Evolutionary conservation across 2,888 invertebrate species (phyloP).

Genomic region (Ceramica pisi): DNA sequence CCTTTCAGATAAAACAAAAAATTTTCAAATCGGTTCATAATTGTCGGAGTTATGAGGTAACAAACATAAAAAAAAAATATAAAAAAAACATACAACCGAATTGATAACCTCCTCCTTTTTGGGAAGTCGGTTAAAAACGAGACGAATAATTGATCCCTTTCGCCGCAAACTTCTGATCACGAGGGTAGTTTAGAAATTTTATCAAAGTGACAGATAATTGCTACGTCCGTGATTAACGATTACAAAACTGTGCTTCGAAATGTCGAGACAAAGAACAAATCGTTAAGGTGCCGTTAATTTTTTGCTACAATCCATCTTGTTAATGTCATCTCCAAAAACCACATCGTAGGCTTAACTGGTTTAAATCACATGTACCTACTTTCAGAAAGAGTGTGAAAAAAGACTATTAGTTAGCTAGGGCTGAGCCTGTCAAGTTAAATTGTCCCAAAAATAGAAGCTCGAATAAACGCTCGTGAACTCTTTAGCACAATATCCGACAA

Average conservation of each 20-base stretch:
- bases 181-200: slow-evolving; percentile 1
- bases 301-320: slow-evolving; percentile 39
- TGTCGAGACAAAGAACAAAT: slow-evolving; percentile 10
- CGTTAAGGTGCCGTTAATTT: slow-evolving; percentile 13
- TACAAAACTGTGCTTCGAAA: slow-evolving; percentile 14
- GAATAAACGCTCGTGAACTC: slow-evolving; percentile 12
- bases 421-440: not conserved
- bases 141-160: not conserved
- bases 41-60: too few species aligned
- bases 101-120: too few species aligned
- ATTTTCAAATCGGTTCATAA: too few species aligned
- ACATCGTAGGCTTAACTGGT: not conserved
- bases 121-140: too few species aligned
- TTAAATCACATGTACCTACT: not conserved
- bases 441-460: slow-evolving; percentile 4
- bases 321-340: not conserved
- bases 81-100: too few species aligned
- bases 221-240: slow-evolving; percentile 36
- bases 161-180: not conserved
- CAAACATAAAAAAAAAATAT: too few species aligned
- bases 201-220: slow-evolving; percentile 26
- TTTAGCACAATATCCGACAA: slow-evolving; percentile 16
- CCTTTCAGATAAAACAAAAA: too few species aligned
- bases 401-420: not conserved
- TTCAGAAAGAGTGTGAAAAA: not conserved